Conservation (phyloP, 2,888 invertebrate genomes). For the Argyresthia albistria region DNA sequence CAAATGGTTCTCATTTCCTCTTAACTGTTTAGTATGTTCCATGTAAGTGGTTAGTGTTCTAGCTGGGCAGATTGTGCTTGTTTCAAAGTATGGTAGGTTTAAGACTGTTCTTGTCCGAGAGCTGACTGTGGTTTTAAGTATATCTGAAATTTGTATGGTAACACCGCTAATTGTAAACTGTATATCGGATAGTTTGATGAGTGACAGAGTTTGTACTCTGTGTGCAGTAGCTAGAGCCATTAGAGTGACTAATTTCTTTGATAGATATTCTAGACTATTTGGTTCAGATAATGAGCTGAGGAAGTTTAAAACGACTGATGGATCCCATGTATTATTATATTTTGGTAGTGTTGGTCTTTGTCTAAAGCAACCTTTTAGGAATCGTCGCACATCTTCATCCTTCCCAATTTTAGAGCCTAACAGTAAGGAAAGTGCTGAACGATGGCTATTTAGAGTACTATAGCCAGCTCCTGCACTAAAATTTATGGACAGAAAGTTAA, state of each 20-base stretch:
- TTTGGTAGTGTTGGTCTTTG: slow-evolving; percentile 11
- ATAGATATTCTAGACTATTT: slow-evolving; percentile 8
- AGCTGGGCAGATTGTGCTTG: slow-evolving; percentile 9
- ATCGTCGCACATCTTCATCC: slow-evolving; percentile 5
- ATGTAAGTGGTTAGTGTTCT: slow-evolving; percentile 5
- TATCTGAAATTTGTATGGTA: slow-evolving; percentile 13
- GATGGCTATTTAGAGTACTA: slow-evolving; percentile 7
- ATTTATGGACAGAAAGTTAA: slow-evolving; percentile 5
- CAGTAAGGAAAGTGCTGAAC: slow-evolving; percentile 8
- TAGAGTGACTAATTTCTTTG: slow-evolving; percentile 15
- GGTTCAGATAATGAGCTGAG: slow-evolving; percentile 9
- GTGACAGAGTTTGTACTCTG: slow-evolving; percentile 14
- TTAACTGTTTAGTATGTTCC: not conserved
- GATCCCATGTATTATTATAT: slow-evolving; percentile 15
- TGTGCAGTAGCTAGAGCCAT: slow-evolving; percentile 17
- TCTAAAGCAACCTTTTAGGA: slow-evolving; percentile 14
- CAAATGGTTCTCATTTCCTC: slow-evolving; percentile 5
- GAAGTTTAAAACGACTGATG: slow-evolving; percentile 12
- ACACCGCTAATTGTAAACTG: slow-evolving; percentile 4
- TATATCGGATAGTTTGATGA: not conserved
- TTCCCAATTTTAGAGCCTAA: not conserved
- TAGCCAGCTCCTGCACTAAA: slow-evolving; percentile 7
- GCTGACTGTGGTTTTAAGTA: slow-evolving; percentile 10
- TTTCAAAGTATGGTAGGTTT: not conserved
- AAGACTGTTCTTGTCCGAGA: not conserved